phyloP scores from a whole-genome alignment of 1,140 invertebrate genomes.

The Metaphire vulgaris region DNA sequence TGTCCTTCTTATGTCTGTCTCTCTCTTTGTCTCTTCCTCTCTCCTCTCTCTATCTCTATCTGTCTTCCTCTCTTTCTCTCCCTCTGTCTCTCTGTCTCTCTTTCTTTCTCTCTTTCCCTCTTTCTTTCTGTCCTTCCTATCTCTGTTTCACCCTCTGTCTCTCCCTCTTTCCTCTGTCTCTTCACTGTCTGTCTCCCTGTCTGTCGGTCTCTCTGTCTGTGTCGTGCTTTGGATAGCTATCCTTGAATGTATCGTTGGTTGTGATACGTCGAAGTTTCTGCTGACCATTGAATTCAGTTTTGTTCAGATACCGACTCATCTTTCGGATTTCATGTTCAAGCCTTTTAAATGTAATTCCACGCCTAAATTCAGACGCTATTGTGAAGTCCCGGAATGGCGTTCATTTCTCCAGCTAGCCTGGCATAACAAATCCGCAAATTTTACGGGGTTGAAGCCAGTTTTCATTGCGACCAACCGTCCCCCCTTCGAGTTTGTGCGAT shows the following conservation, averaged over 20 bases:
- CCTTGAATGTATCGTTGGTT: no score
- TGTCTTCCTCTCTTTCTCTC: neutral
- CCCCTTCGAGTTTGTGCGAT: no score
- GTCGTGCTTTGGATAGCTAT: neutral
- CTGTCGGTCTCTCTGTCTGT: neutral
- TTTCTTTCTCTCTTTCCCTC: neutral
- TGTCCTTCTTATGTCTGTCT: neutral
- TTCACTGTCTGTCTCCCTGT: neutral
- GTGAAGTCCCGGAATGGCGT: neutral
- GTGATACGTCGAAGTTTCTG: no score
- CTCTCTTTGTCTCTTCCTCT: neutral
- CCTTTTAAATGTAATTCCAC: neutral
- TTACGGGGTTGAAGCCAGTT: no score
- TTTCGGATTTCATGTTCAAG: neutral
- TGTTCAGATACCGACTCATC: neutral
- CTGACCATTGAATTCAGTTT: no score
- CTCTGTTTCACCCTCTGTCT: neutral
- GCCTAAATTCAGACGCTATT: neutral
- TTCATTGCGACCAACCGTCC: no score
- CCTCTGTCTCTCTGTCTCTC: neutral
- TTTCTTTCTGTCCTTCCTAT: constrained; percentile 12
- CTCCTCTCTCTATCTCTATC: neutral
- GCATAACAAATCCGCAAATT: no score
- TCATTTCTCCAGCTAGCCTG: neutral
- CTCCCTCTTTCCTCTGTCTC: neutral